Conservation (phyloP, 2,888 invertebrate genomes). For the Lepidochrysops patricia region DNA sequence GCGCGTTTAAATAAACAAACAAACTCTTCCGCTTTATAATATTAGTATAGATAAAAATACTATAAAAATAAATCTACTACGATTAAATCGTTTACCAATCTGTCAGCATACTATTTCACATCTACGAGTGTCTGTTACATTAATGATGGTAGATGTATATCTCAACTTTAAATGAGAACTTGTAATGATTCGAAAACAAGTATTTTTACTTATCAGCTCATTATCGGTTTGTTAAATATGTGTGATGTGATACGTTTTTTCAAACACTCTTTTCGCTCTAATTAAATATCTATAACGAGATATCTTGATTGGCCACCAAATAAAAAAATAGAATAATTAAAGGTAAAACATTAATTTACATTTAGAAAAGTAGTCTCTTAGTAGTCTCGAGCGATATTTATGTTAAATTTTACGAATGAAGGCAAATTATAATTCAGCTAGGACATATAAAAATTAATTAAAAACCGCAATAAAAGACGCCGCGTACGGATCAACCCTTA, state of each 20-base stretch:
- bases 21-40: no score
- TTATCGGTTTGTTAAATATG: neutral
- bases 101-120: neutral
- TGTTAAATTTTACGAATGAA: neutral
- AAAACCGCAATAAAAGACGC: conserved; percentile 2
- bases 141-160: neutral
- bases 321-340: neutral
- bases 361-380: neutral
- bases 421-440: neutral
- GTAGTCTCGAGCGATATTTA: neutral
- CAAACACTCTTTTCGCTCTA: neutral
- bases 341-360: no score
- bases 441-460: conserved; percentile 1
- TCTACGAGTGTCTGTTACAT: neutral
- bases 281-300: neutral
- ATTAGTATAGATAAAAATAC: no score
- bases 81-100: no score
- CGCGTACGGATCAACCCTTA: conserved; percentile 34
- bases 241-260: neutral
- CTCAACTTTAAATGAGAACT: neutral
- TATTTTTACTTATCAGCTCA: neutral
- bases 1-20: no score
- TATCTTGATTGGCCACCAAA: neutral
- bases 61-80: no score
- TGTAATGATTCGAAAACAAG: neutral